A percentile compares a stretch with the other conserved stretches of the same genome.
These are phyloP conservation scores for Sclerodermus sp. DNA, from an alignment of 2,888 invertebrate species.

Conservation along the genomic window DNA sequence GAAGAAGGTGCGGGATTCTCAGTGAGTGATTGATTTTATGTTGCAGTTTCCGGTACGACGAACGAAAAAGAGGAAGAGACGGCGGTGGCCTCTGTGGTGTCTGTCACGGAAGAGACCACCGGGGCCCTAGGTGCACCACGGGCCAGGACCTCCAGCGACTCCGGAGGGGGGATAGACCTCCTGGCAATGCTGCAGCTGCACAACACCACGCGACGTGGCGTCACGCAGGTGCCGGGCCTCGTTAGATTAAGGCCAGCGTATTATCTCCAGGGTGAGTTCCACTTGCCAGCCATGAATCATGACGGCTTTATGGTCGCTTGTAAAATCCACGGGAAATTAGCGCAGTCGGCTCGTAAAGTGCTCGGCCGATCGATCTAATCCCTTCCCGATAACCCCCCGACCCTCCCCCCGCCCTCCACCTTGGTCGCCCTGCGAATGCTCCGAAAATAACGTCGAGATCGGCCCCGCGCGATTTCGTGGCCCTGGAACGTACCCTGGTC, in stretches of 20 bases:
- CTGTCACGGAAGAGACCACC: conserved; percentile 51
- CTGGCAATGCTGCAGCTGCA: conserved; percentile 78
- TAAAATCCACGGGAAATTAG: no score
- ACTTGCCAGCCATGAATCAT: no score
- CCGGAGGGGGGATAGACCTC: conserved; percentile 68
- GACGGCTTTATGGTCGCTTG: no score
- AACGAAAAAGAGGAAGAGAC: conserved; percentile 46
- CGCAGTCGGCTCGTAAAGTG: no score
- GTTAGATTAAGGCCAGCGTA: conserved; percentile 73
- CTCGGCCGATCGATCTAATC: no score
- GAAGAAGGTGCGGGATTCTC: conserved; percentile 1
- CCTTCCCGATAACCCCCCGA: no score
- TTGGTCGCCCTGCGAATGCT: no score
- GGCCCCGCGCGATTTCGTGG: no score
- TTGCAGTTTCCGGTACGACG: conserved; percentile 49
- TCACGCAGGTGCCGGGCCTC: conserved; percentile 68
- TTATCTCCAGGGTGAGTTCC: conserved; percentile 72
- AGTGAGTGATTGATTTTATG: no score
- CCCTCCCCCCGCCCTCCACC: no score
- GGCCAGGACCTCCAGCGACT: neutral
- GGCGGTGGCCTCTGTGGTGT: conserved; percentile 31
- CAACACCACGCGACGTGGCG: conserved; percentile 74
- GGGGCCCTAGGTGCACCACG: conserved; percentile 59
- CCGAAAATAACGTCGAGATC: no score
- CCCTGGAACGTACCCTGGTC: no score